Evolutionary conservation across 2,797 vertebrate genomes (phyloP), one percentile per base, ranked within the genome.

Genomic region (Halcyon smyrnensis): DNA sequence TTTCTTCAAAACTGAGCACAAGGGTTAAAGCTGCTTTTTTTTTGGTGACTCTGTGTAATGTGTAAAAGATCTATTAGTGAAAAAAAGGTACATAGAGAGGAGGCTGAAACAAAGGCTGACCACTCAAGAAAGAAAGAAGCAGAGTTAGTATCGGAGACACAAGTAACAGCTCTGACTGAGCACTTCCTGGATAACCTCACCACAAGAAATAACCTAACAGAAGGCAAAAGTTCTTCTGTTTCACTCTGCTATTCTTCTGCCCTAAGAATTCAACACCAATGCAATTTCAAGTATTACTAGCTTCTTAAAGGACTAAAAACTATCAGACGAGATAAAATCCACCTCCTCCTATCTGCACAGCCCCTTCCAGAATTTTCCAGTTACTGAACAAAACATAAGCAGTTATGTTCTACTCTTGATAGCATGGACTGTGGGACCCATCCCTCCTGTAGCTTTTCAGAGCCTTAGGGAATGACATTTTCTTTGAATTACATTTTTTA

Each of bases 291-390:
- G 11, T 24, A 32, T 48, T 34, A 65, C 8, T 16, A 87, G 8
- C 18, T 70, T 11, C 60, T 48, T 34, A 46, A 79, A 80, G 41
- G 8, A 39, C 12, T 70, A 54, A 67, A 71, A 83, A 18, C 15
- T 23, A 60, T 14, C 18, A 51, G 30, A 50, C 9, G 6, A 64
- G 21, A 60, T 11, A 43, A 84, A 80, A 28, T 43, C 24, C 36
- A 37, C 2, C 0, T 54, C 45, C 37, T 45, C 10, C 12, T 54
- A 30, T 3, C 17, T 56, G 15, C 41, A 43, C 1, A 5, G 24
- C 18, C 27, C 34, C 27, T 84, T 51, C 57, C 70, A 51, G 39
- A 36, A 76, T 17, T 59, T 70, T 13, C 27, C 53, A 39, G 20
- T 11, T 46, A 8, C 2, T 28, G 19, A 87, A 68, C 15, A 51